phyloP scores from a whole-genome alignment of 2,888 invertebrate genomes.

The Rhorus exstirpatorius region DNA sequence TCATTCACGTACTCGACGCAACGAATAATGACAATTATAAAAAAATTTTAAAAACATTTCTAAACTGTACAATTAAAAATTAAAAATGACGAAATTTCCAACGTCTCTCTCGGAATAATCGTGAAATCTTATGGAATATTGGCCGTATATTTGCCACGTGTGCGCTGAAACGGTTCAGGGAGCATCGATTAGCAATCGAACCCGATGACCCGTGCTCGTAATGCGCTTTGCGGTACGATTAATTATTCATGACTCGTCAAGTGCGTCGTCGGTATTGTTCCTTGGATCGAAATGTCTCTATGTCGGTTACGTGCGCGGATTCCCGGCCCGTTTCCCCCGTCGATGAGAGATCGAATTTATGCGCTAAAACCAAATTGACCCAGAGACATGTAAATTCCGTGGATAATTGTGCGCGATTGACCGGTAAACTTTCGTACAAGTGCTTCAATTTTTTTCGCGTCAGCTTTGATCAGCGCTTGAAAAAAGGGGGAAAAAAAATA shows the following conservation, averaged over 20 bases:
- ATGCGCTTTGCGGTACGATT: no score
- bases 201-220: no score
- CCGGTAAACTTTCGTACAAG: no score
- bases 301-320: neutral
- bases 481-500: neutral
- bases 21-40: neutral
- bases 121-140: neutral
- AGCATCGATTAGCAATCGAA: conserved; percentile 10
- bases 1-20: conserved; percentile 22
- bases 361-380: no score
- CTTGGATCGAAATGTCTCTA: conserved; percentile 11
- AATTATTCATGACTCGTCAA: conserved; percentile 44
- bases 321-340: no score
- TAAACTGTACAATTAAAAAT: no score
- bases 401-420: no score
- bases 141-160: conserved; percentile 18
- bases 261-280: conserved; percentile 3
- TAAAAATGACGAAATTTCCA: neutral
- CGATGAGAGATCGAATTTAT: no score
- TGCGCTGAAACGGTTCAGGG: no score
- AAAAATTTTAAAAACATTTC: neutral
- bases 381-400: no score
- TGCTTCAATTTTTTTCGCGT: no score
- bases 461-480: no score
- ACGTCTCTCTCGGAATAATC: neutral